These are phyloP conservation scores for Coilia nasus DNA, from an alignment of 2,797 vertebrate species.

Conservation along the genomic window DNA sequence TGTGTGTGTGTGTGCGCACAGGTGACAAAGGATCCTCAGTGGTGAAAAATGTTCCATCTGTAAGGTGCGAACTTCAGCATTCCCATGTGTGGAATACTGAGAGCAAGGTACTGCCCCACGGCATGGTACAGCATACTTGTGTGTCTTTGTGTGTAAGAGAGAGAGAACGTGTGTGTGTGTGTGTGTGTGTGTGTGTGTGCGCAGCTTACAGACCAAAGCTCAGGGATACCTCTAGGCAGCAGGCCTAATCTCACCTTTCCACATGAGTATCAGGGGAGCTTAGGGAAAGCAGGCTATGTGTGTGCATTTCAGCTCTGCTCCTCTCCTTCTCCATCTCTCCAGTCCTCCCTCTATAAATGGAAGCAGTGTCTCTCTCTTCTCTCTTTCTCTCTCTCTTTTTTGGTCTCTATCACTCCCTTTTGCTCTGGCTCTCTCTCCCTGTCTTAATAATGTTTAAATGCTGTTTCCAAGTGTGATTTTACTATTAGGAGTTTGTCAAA, in stretches of 20 bases:
- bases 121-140: neutral
- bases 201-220: neutral
- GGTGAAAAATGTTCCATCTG: slow-evolving; percentile 23
- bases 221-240: neutral
- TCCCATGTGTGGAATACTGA: slow-evolving; percentile 5
- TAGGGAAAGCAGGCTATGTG: neutral
- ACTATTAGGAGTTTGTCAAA: slow-evolving; percentile 33
- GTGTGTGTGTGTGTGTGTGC: neutral
- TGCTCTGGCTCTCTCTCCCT: neutral
- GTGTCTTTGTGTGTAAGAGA: neutral
- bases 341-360: neutral
- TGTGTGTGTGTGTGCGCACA: neutral
- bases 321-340: neutral
- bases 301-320: neutral
- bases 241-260: slow-evolving; percentile 1
- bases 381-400: neutral
- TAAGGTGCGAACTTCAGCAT: slow-evolving; percentile 24
- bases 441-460: slow-evolving; percentile 15
- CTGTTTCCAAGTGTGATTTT: slow-evolving; percentile 55
- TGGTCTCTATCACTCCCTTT: neutral
- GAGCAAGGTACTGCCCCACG: neutral
- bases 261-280: neutral
- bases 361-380: neutral
- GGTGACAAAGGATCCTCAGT: slow-evolving; percentile 13
- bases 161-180: neutral